Evolutionary conservation across 2,888 invertebrate species (phyloP), one percentile per base, ranked within the genome.

Genomic region (Erebia epiphron): DNA sequence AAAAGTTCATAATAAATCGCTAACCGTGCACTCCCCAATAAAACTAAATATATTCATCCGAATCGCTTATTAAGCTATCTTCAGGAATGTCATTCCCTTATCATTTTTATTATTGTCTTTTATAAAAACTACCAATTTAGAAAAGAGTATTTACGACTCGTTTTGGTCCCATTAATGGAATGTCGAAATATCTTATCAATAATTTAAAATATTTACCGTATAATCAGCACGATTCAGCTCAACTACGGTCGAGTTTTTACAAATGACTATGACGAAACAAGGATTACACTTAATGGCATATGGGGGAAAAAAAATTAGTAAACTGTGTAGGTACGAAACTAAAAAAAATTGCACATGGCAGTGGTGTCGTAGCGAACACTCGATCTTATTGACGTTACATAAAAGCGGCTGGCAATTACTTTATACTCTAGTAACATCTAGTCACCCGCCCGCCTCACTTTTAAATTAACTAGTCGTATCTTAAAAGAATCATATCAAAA

Each of bases 381-480:
- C 87, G 84, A 83, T 84, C 83, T 86, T 35, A 35, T 35, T 84
- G 85, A 88, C 83, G 82, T 87, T 89, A 88, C 86, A 88, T 83
- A 77, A 83, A 92, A 92, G 92, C 92, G 87, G 92, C 91, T 92
- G 92, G 92, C 92, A 91, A 90, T 92, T 90, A 91, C 86, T 86
- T 88, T 90, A 91, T 80, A 83, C 49, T 79, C 87, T 90, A 91
- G 83, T 87, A 89, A 91, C 87, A 88, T 87, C 87, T 87, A 87
- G 76, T 79, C 85, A 85, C 87, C 85, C 86, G 88, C 84, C 84
- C 88, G 81, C 74, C 82, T 84, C 87, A 82, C 83, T 80, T 67
- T 67, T 64, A 70, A 69, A 76, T 74, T 66, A 72, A 73, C 76
- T 77, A 71, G 70, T 76, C 78, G 79, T 68, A 77, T 77, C 69